A percentile compares a stretch with the other conserved stretches of the same genome.
phyloP scores from a whole-genome alignment of 1,140 invertebrate species.

The Drosophila teissieri region DNA sequence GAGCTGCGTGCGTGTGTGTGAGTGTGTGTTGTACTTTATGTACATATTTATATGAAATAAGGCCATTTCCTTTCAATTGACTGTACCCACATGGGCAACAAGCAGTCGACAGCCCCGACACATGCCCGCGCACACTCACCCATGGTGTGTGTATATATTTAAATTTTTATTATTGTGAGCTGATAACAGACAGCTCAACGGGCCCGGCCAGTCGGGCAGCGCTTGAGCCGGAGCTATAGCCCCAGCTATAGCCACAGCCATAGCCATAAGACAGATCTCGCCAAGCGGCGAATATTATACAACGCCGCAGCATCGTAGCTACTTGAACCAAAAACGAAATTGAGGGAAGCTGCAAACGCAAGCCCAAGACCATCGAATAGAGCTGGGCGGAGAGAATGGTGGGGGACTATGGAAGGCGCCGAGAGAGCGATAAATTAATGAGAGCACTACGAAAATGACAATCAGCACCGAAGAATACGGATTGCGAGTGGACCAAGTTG shows the following conservation, averaged over 20 bases:
- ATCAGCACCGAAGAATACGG: slow-evolving; percentile 51
- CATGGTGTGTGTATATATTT: slow-evolving; percentile 56
- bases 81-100: slow-evolving; percentile 80
- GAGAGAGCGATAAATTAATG: slow-evolving; percentile 61
- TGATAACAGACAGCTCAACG: slow-evolving; percentile 76
- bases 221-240: slow-evolving; percentile 66
- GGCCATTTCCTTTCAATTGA: slow-evolving; percentile 83
- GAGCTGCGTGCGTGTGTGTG: slow-evolving; percentile 18
- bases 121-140: slow-evolving; percentile 54
- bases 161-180: slow-evolving; percentile 83
- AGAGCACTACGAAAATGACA: slow-evolving; percentile 66
- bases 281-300: slow-evolving; percentile 66
- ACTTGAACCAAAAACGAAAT: slow-evolving; percentile 73
- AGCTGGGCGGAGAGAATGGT: slow-evolving; percentile 26
- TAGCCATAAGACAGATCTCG: slow-evolving; percentile 71
- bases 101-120: slow-evolving; percentile 68
- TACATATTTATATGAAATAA: slow-evolving; percentile 83
- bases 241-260: slow-evolving; percentile 35
- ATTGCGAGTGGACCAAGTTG: slow-evolving; percentile 73
- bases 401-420: slow-evolving; percentile 17
- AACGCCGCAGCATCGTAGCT: slow-evolving; percentile 46
- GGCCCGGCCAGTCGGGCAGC: slow-evolving; percentile 47
- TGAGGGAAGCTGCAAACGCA: slow-evolving; percentile 72
- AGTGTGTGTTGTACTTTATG: slow-evolving; percentile 68
- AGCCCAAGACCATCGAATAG: slow-evolving; percentile 41